Conservation (phyloP, 2,888 invertebrate species). For the Rhingia campestris region DNA sequence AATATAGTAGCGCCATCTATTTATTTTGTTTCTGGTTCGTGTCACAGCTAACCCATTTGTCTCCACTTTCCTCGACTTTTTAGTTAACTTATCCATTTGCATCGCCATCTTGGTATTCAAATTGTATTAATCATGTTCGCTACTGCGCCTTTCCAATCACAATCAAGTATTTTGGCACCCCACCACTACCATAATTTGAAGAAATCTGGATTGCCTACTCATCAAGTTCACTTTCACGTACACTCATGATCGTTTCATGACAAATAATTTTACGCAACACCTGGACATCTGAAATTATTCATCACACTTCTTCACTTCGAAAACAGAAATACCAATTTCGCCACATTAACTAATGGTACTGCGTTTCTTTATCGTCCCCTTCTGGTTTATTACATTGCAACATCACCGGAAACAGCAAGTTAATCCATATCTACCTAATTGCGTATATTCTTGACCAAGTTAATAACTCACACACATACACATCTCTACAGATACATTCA, state of each 20-base stretch:
- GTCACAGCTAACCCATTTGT: no score
- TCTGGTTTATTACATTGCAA: conserved; percentile 15
- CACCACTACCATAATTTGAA: no score
- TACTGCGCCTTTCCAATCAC: no score
- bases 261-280: conserved; percentile 2
- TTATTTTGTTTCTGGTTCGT: no score
- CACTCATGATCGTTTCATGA: neutral
- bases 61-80: no score
- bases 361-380: neutral
- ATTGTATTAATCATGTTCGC: no score
- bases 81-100: no score
- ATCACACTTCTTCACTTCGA: neutral
- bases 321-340: conserved; percentile 33
- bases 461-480: conserved; percentile 1
- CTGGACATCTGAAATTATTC: neutral
- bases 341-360: conserved; percentile 37
- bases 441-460: conserved; percentile 23
- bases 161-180: no score
- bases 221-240: neutral
- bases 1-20: no score
- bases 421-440: conserved; percentile 26
- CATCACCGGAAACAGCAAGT: conserved; percentile 51
- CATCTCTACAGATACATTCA: neutral
- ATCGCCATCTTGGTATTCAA: no score
- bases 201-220: no score